phyloP scores from a whole-genome alignment of 2,797 vertebrate species.

The Margarornis squamiger region DNA sequence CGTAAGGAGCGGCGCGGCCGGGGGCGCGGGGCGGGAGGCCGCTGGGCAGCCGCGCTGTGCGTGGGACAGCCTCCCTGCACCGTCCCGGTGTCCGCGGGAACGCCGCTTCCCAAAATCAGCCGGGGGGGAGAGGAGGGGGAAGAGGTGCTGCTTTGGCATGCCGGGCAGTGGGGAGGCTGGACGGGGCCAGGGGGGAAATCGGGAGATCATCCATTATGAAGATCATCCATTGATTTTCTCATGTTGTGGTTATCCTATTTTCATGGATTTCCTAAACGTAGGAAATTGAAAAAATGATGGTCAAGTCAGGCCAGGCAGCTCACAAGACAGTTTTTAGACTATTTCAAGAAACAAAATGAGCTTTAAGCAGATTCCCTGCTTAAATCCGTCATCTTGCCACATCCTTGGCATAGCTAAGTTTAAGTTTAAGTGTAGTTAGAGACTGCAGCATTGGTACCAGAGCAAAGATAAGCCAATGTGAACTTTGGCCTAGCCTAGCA shows the following conservation, averaged over 20 bases:
- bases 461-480: neutral
- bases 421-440: accelerated
- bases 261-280: neutral
- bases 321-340: neutral
- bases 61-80: accelerated
- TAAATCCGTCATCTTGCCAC: neutral
- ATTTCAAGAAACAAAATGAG: neutral
- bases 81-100: accelerated
- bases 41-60: neutral
- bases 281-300: neutral
- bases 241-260: accelerated
- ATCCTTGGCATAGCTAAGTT: neutral
- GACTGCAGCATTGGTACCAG: neutral
- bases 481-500: neutral
- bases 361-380: neutral
- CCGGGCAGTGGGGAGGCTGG: neutral
- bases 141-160: neutral
- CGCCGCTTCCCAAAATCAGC: neutral
- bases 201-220: neutral
- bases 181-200: no score
- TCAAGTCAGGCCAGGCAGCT: neutral
- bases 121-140: no score
- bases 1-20: neutral
- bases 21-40: neutral
- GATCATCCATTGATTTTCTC: neutral